Evolutionary conservation across 2,888 invertebrate species (phyloP).

Genomic region (Ethmia dodecea): DNA sequence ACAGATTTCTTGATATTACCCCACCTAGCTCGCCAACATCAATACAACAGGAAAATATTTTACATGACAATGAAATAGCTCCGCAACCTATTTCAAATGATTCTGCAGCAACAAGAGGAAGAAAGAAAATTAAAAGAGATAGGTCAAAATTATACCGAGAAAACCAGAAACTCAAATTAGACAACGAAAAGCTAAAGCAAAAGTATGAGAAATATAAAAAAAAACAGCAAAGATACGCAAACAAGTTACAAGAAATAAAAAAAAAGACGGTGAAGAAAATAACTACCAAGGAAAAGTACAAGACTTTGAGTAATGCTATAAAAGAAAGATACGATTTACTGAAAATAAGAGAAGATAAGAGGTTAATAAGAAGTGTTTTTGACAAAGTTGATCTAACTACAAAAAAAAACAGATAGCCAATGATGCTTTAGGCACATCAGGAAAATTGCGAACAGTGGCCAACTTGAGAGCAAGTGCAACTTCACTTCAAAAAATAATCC

Average conservation of each 20-base stretch:
- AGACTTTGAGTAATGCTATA: too few relatives aligned
- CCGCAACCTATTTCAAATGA: neutral
- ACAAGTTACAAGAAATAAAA: neutral
- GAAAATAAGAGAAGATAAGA: too few relatives aligned
- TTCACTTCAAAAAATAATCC: too few relatives aligned
- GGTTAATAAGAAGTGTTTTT: conserved; percentile 13
- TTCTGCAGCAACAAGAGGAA: conserved; percentile 1
- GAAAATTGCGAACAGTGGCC: conserved; percentile 7
- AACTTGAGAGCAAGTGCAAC: too few relatives aligned
- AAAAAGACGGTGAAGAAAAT: too few relatives aligned
- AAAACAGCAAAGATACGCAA: conserved; percentile 8
- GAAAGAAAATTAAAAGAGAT: conserved; percentile 5
- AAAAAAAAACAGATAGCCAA: too few relatives aligned
- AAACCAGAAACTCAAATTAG: conserved; percentile 12
- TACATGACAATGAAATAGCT: neutral
- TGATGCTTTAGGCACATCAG: conserved; percentile 1
- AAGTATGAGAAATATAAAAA: conserved; percentile 18
- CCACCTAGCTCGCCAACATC: conserved; percentile 8
- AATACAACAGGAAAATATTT: neutral
- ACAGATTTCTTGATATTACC: conserved; percentile 1
- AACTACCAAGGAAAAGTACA: conserved; percentile 19
- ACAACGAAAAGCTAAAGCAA: conserved; percentile 11
- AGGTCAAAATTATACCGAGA: conserved; percentile 14
- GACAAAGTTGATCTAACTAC: too few relatives aligned
- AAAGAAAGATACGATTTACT: too few relatives aligned